These are phyloP conservation scores for Anarrhichthys ocellatus DNA, from an alignment of 2,113 vertebrate genomes.

Conservation along the genomic window DNA sequence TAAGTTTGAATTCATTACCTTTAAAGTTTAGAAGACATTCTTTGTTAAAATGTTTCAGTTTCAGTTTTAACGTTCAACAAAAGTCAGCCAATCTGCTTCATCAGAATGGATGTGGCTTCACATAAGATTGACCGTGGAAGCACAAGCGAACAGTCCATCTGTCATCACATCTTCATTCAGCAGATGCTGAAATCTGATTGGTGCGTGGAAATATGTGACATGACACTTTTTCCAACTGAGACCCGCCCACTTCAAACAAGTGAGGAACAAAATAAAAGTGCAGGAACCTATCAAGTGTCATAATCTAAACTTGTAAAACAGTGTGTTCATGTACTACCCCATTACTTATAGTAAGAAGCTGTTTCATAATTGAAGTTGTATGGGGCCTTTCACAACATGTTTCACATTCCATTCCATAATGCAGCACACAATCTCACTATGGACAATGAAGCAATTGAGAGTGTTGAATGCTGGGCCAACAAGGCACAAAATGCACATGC, in stretches of 20 bases:
- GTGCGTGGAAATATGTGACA: not conserved
- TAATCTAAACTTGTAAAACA: not conserved
- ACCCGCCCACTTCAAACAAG: not conserved
- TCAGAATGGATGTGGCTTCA: not conserved
- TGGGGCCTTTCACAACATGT: too few relatives aligned
- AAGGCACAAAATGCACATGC: not conserved
- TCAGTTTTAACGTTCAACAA: not conserved
- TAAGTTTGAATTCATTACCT: not conserved
- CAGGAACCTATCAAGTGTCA: not conserved
- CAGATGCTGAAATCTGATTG: not conserved
- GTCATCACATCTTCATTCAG: not conserved
- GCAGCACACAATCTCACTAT: not conserved
- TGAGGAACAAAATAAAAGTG: not conserved
- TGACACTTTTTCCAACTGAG: not conserved
- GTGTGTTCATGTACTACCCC: not conserved
- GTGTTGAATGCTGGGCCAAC: not conserved
- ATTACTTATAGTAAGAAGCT: not conserved
- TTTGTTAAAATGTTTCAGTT: not conserved
- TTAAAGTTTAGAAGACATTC: not conserved
- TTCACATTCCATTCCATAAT: not conserved
- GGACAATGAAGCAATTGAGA: not conserved
- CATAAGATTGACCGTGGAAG: not conserved
- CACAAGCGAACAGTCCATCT: not conserved
- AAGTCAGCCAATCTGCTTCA: not conserved
- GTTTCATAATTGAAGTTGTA: not conserved